Conservation (phyloP, 2,113 vertebrate species). For the Albula glossodonta region DNA sequence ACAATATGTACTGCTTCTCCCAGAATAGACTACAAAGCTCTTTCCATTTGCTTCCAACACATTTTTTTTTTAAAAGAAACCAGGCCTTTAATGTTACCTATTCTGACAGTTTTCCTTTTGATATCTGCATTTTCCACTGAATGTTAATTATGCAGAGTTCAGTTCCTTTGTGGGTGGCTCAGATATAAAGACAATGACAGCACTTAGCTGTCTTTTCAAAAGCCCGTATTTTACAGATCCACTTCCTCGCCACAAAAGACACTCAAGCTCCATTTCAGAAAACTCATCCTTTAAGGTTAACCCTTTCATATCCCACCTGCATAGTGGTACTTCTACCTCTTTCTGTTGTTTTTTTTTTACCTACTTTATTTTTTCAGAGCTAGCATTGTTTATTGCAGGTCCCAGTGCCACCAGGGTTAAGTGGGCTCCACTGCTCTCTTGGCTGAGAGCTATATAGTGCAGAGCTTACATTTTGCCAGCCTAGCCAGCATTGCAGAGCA, state of each 20-base stretch:
- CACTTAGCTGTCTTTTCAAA: not conserved
- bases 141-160: constrained; percentile 9
- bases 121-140: not conserved
- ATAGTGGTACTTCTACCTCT: not conserved
- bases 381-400: not conserved
- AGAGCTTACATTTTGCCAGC: constrained; percentile 10
- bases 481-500: constrained; percentile 43
- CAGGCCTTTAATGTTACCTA: constrained; percentile 13
- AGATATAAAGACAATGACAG: not conserved
- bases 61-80: not conserved
- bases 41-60: not conserved
- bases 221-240: not conserved
- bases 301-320: not conserved
- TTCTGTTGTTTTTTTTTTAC: not conserved
- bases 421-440: constrained; percentile 22
- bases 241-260: not conserved
- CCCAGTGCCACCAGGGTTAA: constrained; percentile 31
- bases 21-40: too few relatives aligned
- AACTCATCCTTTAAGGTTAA: not conserved
- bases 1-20: not conserved
- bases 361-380: not conserved
- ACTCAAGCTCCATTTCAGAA: not conserved
- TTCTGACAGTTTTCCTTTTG: constrained; percentile 14
- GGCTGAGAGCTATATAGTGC: constrained; percentile 35
- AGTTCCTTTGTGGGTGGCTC: constrained; percentile 3